Percentiles rank a stretch among this genome's conserved stretches.
Evolutionary conservation across 2,113 vertebrate genomes (phyloP).

Genomic region (Micromys minutus): DNA sequence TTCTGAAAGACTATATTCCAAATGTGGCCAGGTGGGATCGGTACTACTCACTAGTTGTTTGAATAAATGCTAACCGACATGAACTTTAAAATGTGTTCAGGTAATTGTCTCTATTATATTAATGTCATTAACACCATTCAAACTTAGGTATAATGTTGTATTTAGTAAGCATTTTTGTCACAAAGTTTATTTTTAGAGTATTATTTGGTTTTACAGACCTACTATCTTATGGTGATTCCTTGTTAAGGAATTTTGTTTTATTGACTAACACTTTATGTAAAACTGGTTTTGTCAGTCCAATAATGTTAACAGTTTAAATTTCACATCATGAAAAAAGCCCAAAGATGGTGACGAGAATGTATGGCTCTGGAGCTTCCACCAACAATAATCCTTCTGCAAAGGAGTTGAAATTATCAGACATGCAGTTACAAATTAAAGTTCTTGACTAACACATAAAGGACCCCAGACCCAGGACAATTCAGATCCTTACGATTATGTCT

Average conservation of each 20-base stretch:
- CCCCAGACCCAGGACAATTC: not conserved
- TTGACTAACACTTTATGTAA: not conserved
- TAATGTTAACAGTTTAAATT: too few species aligned
- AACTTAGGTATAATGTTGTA: not conserved
- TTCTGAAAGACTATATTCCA: not conserved
- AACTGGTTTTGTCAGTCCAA: not conserved
- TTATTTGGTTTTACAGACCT: not conserved
- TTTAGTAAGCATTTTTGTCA: conserved; percentile 5
- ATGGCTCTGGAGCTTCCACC: not conserved
- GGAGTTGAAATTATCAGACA: not conserved
- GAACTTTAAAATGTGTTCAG: not conserved
- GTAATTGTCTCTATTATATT: not conserved
- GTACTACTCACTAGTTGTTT: not conserved
- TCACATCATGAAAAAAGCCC: not conserved
- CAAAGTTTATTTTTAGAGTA: not conserved
- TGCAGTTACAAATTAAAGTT: not conserved
- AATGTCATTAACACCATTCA: not conserved
- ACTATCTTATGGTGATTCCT: not conserved
- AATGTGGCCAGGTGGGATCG: not conserved
- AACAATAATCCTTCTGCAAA: not conserved
- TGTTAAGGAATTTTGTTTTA: not conserved
- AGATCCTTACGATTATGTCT: not conserved
- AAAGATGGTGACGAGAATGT: not conserved
- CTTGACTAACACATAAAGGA: not conserved
- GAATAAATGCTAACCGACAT: not conserved